Evolutionary conservation across 2,797 vertebrate species (phyloP).

Genomic region (Argya squamiceps): DNA sequence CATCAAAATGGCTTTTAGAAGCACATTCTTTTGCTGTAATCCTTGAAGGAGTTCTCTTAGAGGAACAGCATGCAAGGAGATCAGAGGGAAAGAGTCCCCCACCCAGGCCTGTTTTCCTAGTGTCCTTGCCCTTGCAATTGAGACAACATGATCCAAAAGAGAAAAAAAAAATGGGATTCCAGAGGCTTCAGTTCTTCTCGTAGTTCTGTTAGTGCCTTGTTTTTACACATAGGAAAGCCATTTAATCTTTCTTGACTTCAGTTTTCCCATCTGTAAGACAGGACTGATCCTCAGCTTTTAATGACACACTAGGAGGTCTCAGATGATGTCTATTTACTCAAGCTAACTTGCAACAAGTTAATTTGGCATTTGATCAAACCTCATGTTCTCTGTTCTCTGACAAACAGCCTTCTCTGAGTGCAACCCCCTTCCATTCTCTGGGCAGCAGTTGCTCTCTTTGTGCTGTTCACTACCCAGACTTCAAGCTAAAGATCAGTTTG

Average conservation of each 20-base stretch:
- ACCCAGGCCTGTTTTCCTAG: neutral
- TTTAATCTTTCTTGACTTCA: neutral
- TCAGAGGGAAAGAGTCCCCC: neutral
- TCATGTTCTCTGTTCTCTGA: neutral
- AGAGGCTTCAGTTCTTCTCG: neutral
- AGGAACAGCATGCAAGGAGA: neutral
- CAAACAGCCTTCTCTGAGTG: neutral
- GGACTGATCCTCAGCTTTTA: neutral
- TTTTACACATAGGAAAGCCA: neutral
- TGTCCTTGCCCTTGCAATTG: neutral
- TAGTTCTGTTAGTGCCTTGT: neutral
- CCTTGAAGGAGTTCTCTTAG: neutral
- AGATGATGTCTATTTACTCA: neutral
- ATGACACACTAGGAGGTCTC: neutral
- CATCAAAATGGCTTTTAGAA: slow-evolving; percentile 15
- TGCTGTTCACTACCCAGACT: neutral
- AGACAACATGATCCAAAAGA: neutral
- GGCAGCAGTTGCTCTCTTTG: neutral
- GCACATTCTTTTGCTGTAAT: neutral
- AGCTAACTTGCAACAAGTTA: slow-evolving; percentile 7
- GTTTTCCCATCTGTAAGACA: neutral
- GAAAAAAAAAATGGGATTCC: neutral
- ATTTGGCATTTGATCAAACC: neutral
- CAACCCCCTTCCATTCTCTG: neutral
- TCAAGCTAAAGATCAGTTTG: neutral